phyloP scores from a whole-genome alignment of 2,888 invertebrate genomes.

The Platerodrilus igneus region DNA sequence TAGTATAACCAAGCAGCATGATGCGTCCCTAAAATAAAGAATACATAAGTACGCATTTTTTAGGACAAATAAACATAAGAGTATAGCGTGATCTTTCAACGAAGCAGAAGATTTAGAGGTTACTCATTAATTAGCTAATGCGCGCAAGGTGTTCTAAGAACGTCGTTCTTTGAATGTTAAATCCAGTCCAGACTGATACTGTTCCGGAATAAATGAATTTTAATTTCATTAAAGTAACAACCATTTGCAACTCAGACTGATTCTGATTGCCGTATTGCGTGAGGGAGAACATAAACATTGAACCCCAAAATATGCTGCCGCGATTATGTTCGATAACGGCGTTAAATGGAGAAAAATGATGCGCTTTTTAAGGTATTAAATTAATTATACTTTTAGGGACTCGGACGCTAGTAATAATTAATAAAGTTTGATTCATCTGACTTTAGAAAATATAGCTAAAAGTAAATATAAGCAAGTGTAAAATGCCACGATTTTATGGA shows the following conservation, averaged over 20 bases:
- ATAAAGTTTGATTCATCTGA: no score
- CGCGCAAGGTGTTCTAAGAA: slow-evolving; percentile 45
- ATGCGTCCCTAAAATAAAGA: slow-evolving; percentile 24
- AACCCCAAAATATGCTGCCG: slow-evolving; percentile 22
- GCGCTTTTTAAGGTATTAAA: no score
- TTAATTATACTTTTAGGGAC: no score
- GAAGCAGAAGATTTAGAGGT: slow-evolving; percentile 17
- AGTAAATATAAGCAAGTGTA: no score
- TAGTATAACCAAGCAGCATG: slow-evolving; percentile 15
- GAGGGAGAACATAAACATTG: slow-evolving; percentile 29
- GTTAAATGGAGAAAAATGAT: slow-evolving; percentile 21
- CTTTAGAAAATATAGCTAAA: no score
- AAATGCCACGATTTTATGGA: no score
- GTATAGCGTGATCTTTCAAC: no score
- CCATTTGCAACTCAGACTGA: slow-evolving; percentile 42
- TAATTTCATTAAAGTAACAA: slow-evolving; percentile 48
- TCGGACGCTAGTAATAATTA: no score
- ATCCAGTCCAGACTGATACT: slow-evolving; percentile 42
- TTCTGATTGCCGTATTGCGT: slow-evolving; percentile 46
- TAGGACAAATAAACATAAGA: no score
- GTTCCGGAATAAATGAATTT: slow-evolving; percentile 49
- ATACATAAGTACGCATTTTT: slow-evolving; percentile 8
- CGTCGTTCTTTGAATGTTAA: slow-evolving; percentile 34
- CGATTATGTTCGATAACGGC: slow-evolving; percentile 23
- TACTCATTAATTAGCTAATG: slow-evolving; percentile 45